Percentiles rank a stretch among this genome's conserved stretches.
Evolutionary conservation across 1,140 invertebrate species (phyloP).

Genomic region (Drosophila ohnishii): DNA sequence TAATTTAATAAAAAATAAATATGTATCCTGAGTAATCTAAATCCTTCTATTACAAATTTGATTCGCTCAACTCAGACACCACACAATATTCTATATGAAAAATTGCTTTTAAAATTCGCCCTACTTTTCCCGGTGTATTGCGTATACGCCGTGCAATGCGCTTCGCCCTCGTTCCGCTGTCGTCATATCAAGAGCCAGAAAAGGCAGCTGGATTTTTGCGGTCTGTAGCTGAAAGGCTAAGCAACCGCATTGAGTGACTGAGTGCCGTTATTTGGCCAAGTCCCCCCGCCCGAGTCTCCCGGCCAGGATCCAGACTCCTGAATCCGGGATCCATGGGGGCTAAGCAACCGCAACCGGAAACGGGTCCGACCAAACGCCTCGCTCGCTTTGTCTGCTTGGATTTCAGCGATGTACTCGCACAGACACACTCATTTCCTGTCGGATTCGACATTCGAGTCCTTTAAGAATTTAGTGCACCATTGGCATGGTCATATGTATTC

Average conservation of each 20-base stretch:
- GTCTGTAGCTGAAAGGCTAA: constrained; percentile 65
- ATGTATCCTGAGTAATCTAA: no score
- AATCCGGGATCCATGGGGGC: constrained; percentile 28
- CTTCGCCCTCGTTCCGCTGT: constrained; percentile 27
- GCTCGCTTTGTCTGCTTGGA: constrained; percentile 44
- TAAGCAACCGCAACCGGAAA: constrained; percentile 64
- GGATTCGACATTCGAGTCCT: constrained; percentile 34
- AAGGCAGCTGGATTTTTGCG: constrained; percentile 71
- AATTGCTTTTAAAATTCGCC: no score
- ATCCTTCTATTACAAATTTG: no score
- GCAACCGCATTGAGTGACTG: constrained; percentile 55
- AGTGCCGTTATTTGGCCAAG: constrained; percentile 50
- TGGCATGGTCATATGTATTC: constrained; percentile 9
- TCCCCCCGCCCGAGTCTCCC: background rate
- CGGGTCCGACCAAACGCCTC: constrained; percentile 46
- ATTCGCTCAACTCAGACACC: no score
- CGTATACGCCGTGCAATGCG: constrained; percentile 50
- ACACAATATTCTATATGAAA: no score
- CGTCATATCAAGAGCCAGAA: constrained; percentile 67
- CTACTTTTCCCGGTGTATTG: constrained; percentile 1
- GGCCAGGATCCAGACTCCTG: constrained; percentile 8
- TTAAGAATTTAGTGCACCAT: constrained; percentile 41
- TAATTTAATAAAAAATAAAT: no score
- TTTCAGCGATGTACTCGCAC: constrained; percentile 17
- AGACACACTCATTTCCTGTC: constrained; percentile 23